Percentiles rank a stretch among this genome's conserved stretches.
Evolutionary conservation across 1,140 invertebrate species (phyloP).

Genomic region (Lasaia peninsularis): DNA sequence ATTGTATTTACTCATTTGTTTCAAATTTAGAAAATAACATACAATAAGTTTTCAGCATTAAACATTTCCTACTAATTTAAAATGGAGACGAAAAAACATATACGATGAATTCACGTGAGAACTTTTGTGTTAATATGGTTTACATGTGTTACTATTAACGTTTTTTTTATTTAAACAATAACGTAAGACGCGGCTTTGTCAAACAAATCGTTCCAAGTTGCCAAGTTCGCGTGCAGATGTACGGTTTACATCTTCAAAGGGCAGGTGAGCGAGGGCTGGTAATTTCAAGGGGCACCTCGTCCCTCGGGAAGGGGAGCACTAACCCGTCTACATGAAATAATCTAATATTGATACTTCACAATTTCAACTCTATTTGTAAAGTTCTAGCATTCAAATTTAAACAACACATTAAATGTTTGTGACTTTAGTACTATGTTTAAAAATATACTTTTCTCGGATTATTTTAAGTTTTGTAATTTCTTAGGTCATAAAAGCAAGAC

Average conservation of each 20-base stretch:
- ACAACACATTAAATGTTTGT: not conserved
- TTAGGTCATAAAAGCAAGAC: not conserved
- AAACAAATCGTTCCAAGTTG: not conserved
- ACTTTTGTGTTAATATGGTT: too few relatives aligned
- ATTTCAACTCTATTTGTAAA: slow-evolving; percentile 15
- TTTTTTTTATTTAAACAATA: too few relatives aligned
- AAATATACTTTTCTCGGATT: not conserved
- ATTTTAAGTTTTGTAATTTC: not conserved
- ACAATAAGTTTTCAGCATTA: too few relatives aligned
- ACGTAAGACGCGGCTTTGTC: too few relatives aligned
- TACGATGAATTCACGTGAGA: too few relatives aligned
- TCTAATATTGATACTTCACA: not conserved
- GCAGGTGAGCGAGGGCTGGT: slow-evolving; percentile 59
- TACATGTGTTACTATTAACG: too few relatives aligned
- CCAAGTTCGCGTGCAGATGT: slow-evolving; percentile 28
- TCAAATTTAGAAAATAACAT: too few relatives aligned
- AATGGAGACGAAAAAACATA: too few relatives aligned
- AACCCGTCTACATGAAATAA: slow-evolving; percentile 33
- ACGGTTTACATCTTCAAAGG: slow-evolving; percentile 56
- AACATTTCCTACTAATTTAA: too few relatives aligned
- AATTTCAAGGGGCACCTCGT: slow-evolving; percentile 42
- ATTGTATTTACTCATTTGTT: too few relatives aligned
- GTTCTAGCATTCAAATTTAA: slow-evolving; percentile 14
- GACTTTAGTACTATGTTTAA: not conserved
- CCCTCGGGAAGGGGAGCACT: slow-evolving; percentile 35